Base-by-base conservation (phyloP, 1,140 invertebrate genomes). In the Nasonia giraulti region DNA sequence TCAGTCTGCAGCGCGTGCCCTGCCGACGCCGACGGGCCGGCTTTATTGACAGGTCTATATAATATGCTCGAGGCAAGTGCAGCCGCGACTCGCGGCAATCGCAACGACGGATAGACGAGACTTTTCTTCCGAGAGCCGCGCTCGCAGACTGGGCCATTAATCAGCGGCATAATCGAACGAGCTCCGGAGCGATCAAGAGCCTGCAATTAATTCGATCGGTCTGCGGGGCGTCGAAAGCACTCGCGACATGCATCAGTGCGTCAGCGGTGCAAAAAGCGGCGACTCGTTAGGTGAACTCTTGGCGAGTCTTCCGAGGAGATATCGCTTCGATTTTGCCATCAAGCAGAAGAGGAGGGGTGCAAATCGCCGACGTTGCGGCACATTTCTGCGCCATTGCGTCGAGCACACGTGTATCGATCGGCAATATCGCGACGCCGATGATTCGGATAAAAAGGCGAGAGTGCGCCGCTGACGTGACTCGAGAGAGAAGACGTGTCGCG, bases 31-130 rank as follows among this genome's bases (percentile, higher is more conserved):
- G n/a, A n/a, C 7, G 55, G 44, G 87, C 85, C 87, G 11, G 77
- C 87, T 87, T 88, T 90, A 90, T 88, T 88, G 88, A 88, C 86
- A 89, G 88, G 55, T 87, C 86, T 85, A 89, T 85, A 89, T 87
- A 87, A 89, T 88, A 83, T 86, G 85, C 80, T 83, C 75, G 77
- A 50, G 55, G 23, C 23, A 27, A 27, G 23, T 0, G 23, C 23
- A 27, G 0, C 23, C 27, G 27, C 27, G 27, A 27, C 27, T 27
- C 27, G 27, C 27, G 27, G 27, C 27, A 27, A 27, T 27, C 27
- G 27, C 27, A 27, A 27, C 27, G 27, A 27, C 23, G 69, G 69
- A 71, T 27, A 71, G 20, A 44, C 73, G 27, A 44, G 44, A n/a
- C 14, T 40, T 75, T 62, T 75, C 71, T 23, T 17, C 62, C 71